Evolutionary conservation across 1,140 invertebrate genomes (phyloP).

Genomic region (Ostrea edulis): DNA sequence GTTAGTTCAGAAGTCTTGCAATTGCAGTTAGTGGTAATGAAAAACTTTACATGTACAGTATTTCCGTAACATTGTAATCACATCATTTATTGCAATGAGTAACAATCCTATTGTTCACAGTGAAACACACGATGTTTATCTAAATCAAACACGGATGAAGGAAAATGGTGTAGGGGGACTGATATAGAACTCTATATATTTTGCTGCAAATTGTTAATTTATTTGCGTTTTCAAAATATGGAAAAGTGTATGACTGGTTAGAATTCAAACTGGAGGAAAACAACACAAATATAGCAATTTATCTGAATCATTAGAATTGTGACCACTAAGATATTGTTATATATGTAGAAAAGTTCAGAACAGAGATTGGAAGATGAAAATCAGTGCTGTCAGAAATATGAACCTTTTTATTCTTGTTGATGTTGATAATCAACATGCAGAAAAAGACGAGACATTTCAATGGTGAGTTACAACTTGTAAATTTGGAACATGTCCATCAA

Average conservation of each 20-base stretch:
- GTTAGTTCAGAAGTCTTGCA: conserved; percentile 28
- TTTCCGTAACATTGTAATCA: not conserved
- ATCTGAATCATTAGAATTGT: conserved; percentile 7
- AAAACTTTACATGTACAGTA: conserved; percentile 13
- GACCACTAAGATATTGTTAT: conserved; percentile 15
- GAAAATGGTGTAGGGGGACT: conserved; percentile 21
- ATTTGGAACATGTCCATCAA: too few species aligned
- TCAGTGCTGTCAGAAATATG: too few species aligned
- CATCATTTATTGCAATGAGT: conserved; percentile 8
- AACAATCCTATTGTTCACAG: not conserved
- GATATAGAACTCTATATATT: conserved; percentile 27
- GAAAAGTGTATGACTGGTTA: not conserved
- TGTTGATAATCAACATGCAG: not conserved
- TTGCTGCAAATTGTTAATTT: not conserved
- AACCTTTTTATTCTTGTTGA: not conserved
- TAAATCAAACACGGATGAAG: not conserved
- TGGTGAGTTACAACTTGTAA: not conserved
- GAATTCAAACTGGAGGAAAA: not conserved
- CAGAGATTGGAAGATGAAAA: not conserved
- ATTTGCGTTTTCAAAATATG: conserved; percentile 1
- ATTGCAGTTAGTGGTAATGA: conserved; percentile 4
- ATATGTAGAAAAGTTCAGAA: not conserved
- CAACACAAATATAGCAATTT: not conserved
- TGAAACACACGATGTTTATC: not conserved
- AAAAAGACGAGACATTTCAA: not conserved